These are phyloP conservation scores for Hyles euphorbiae DNA, from an alignment of 1,140 invertebrate species.

Conservation along the genomic window DNA sequence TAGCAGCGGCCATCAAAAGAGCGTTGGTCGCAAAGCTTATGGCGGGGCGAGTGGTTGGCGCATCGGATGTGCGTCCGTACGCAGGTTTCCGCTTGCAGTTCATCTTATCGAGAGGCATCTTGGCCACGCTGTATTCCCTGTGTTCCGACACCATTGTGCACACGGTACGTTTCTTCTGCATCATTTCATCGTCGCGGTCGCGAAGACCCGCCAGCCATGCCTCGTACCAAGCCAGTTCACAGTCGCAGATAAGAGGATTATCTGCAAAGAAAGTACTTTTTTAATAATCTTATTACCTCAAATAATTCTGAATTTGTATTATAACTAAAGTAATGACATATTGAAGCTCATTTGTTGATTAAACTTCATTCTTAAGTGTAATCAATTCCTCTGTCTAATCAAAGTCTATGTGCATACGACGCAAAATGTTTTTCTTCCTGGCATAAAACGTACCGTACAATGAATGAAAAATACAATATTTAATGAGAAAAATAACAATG, in stretches of 20 bases:
- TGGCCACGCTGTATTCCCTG: constrained; percentile 86
- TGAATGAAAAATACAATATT: no score
- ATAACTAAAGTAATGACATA: neutral
- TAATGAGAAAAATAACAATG: no score
- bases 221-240: constrained; percentile 90
- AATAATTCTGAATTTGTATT: neutral
- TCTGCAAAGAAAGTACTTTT: constrained; percentile 74
- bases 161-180: constrained; percentile 88
- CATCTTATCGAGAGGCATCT: constrained; percentile 87
- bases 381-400: neutral
- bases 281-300: neutral
- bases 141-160: constrained; percentile 85
- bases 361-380: neutral
- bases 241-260: constrained; percentile 92
- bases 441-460: no score
- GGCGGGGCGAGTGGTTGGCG: constrained; percentile 26
- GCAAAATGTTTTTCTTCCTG: no score
- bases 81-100: constrained; percentile 82
- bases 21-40: constrained; percentile 35
- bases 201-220: constrained; percentile 85
- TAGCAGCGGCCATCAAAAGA: constrained; percentile 33
- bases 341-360: neutral
- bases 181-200: constrained; percentile 88
- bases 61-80: constrained; percentile 45
- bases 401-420: no score